Conservation (phyloP, 2,888 invertebrate genomes). For the Melinopterus prodromus region DNA sequence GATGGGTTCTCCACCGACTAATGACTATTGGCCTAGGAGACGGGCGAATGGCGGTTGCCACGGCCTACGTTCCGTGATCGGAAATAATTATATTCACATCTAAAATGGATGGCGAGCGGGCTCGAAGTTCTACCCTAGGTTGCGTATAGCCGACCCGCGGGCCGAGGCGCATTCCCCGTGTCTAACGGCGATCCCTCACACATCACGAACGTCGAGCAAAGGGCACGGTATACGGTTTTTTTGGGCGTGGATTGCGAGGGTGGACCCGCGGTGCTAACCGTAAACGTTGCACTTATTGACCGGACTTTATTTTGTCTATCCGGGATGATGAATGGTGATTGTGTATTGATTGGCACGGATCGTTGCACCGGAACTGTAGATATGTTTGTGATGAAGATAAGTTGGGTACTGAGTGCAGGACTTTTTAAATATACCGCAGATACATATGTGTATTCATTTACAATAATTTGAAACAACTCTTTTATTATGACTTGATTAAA, state of each 20-base stretch:
- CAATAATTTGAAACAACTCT: no score
- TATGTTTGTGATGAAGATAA: no score
- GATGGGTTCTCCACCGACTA: slow-evolving; percentile 53
- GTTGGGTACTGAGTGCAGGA: no score
- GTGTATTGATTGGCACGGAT: background rate
- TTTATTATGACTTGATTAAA: no score
- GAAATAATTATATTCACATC: slow-evolving; percentile 60
- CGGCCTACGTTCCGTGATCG: slow-evolving; percentile 54
- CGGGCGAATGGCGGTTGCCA: slow-evolving; percentile 54
- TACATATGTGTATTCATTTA: no score
- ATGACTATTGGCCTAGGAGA: slow-evolving; percentile 56
- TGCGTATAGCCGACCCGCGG: background rate
- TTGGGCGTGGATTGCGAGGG: background rate
- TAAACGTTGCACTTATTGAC: background rate
- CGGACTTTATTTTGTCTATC: background rate
- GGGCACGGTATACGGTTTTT: background rate
- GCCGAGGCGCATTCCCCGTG: background rate
- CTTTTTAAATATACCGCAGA: no score
- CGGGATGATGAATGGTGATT: background rate
- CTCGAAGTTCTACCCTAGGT: background rate
- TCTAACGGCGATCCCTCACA: background rate
- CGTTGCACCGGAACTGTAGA: background rate
- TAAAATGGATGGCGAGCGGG: slow-evolving; percentile 58
- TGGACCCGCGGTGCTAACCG: background rate
- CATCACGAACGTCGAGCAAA: background rate